Conservation (phyloP, 2,113 vertebrate species). For the Furnarius figulus region DNA sequence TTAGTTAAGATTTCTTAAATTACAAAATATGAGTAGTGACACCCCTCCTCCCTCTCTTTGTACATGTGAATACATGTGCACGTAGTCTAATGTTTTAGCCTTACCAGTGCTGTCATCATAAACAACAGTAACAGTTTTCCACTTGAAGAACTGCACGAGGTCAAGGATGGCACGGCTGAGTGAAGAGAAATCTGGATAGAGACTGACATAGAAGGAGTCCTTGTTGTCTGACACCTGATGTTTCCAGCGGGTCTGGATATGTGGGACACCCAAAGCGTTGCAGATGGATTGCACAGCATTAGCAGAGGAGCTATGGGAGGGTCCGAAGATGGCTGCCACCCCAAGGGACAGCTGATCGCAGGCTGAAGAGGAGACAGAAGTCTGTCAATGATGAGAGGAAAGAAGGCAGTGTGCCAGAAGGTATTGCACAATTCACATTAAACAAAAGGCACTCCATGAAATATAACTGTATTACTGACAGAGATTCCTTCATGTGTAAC, state of each 20-base stretch:
- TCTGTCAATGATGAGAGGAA: constrained; percentile 68
- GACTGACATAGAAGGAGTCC: constrained; percentile 96
- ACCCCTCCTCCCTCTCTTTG: background rate
- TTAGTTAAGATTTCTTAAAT: background rate
- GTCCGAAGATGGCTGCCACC: constrained; percentile 97
- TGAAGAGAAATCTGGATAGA: constrained; percentile 97
- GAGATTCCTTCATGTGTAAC: background rate
- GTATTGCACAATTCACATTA: background rate
- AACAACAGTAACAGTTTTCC: constrained; percentile 98
- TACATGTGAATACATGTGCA: background rate
- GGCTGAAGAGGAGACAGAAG: constrained; percentile 81
- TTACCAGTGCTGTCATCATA: constrained; percentile 99
- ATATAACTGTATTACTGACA: background rate
- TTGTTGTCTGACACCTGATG: constrained; percentile 98
- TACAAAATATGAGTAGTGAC: background rate
- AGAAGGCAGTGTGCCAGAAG: constrained; percentile 56
- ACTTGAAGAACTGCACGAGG: constrained; percentile 99
- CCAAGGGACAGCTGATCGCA: constrained; percentile 99
- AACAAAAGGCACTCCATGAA: background rate
- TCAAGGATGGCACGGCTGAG: constrained; percentile 97
- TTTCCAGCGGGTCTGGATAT: constrained; percentile 99
- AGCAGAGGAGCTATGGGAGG: constrained; percentile 97
- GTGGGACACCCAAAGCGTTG: constrained; percentile 95
- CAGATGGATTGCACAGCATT: constrained; percentile 99
- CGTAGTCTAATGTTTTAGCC: constrained; percentile 4